Conservation (phyloP, 2,797 vertebrate genomes). For the Anableps anableps region DNA sequence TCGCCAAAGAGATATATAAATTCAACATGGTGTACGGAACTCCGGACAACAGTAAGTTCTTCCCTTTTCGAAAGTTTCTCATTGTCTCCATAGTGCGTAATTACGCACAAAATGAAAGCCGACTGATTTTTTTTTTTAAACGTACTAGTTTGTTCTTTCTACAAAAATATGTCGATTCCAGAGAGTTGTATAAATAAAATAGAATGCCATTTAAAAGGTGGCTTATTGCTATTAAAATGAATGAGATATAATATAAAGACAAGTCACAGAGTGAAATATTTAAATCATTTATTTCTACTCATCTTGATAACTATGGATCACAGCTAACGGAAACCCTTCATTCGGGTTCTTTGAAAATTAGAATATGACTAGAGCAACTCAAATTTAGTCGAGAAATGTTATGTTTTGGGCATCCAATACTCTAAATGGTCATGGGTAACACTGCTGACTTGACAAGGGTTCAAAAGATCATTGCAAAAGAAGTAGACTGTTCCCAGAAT, state of each 20-base stretch:
- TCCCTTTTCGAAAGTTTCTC: not conserved
- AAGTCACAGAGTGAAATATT: not conserved
- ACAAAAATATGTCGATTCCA: not conserved
- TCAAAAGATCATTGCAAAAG: not conserved
- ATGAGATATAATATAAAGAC: not conserved
- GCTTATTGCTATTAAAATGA: not conserved
- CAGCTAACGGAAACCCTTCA: not conserved
- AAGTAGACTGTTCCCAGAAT: not conserved
- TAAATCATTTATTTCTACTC: not conserved
- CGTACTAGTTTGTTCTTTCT: not conserved
- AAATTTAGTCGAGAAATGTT: not conserved
- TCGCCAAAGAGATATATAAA: conserved; percentile 93
- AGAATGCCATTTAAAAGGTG: not conserved
- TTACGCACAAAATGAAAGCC: conserved; percentile 53
- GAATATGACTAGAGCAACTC: not conserved
- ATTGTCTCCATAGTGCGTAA: conserved; percentile 44
- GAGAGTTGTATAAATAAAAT: not conserved
- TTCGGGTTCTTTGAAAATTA: not conserved
- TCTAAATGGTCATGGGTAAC: not conserved
- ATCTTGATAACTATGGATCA: not conserved
- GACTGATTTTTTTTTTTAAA: not conserved
- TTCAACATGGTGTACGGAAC: conserved; percentile 91
- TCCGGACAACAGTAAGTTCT: conserved; percentile 86
- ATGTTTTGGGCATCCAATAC: not conserved
- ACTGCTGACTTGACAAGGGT: not conserved